phyloP scores from a whole-genome alignment of 1,140 invertebrate species.

The Bombus confusus region DNA sequence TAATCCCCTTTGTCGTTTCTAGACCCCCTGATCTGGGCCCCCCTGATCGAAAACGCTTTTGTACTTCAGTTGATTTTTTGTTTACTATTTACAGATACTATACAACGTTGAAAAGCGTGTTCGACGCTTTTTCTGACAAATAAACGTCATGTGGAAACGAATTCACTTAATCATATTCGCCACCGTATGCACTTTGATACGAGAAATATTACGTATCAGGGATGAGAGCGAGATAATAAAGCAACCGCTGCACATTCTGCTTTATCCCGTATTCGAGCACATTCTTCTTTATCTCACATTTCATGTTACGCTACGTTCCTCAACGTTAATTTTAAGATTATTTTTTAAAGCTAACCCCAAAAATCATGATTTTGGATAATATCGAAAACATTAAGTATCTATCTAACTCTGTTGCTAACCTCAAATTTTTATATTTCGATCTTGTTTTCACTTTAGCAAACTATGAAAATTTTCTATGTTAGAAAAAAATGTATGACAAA shows the following conservation, averaged over 20 bases:
- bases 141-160: conserved; percentile 3
- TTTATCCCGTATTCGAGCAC: conserved; percentile 13
- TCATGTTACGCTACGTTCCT: neutral
- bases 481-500: neutral
- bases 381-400: neutral
- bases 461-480: neutral
- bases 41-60: conserved; percentile 50
- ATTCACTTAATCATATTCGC: conserved; percentile 23
- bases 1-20: conserved; percentile 72
- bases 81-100: conserved; percentile 17
- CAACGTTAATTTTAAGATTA: neutral
- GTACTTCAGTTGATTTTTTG: conserved; percentile 11
- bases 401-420: neutral
- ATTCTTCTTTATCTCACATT: conserved; percentile 29
- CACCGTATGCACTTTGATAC: conserved; percentile 15
- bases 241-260: conserved; percentile 41
- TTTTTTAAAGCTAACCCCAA: neutral
- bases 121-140: neutral
- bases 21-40: conserved; percentile 51
- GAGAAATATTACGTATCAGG: conserved; percentile 45
- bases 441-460: neutral
- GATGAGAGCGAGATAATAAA: conserved; percentile 44
- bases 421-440: neutral
- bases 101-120: neutral
- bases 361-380: neutral